Evolutionary conservation across 2,113 vertebrate genomes (phyloP), one percentile per base, ranked within the genome.

Genomic region (Clarias gariepinus): DNA sequence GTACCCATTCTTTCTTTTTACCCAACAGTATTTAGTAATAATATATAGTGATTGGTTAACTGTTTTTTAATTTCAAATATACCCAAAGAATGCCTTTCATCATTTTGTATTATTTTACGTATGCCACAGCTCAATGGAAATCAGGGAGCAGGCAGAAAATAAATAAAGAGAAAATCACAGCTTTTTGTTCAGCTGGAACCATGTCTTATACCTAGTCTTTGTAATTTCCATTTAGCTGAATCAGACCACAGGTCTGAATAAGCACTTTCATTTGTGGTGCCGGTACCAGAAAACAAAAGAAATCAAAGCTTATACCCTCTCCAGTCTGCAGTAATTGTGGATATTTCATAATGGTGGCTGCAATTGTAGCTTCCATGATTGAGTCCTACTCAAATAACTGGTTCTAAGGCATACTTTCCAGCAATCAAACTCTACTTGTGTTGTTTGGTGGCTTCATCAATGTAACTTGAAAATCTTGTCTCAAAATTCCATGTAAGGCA

Each of bases 341-440:
- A 92, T 83, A 85, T 87, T 90, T 91, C 90, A 90, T 93, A 86
- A 91, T 90, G 88, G 90, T 77, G 53, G 76, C 89, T 89, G 82
- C 71, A 79, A 89, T 87, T 92, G 88, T 85, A 74, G 87, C 86
- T 86, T 30, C 88, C 58, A 88, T 91, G 91, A 93, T 93, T 91
- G 90, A 87, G 81, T 69, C 78, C 88, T 90, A 91, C 89, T 91
- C 90, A 91, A 79, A 86, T 83, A 84, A 71, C 86, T 83, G 78
- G 85, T 85, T 89, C 84, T 86, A 86, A 88, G 66, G 84, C 90
- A 81, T 88, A 90, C 71, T 86, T 85, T 83, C 78, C 83, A 82
- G 91, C 91, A 93, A 92, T 94, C 92, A 93, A 87, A 63, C 82
- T 87, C 88, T 89, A 82, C 89, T 90, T 86, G 84, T 88, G 76